Evolutionary conservation across 1,140 invertebrate species (phyloP), one percentile per base, ranked within the genome.

Genomic region (Pogonus chalceus): DNA sequence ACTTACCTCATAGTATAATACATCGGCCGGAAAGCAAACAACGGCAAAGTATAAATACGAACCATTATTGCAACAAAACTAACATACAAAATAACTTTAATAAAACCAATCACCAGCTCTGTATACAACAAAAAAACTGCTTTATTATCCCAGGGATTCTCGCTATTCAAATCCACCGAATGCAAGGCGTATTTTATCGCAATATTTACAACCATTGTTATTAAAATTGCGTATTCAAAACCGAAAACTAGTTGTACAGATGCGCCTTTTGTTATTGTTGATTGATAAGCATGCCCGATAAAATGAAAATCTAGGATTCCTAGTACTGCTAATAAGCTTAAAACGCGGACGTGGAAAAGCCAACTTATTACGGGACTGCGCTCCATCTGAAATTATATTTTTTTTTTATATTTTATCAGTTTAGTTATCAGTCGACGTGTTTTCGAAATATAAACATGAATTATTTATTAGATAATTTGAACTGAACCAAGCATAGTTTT

Each of bases 121-220:
- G 94, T 93, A 63, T 99, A 98, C 0, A 99, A 75, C 14, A 99
- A 72, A 66, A 94, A 98, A 1, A 98, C 94, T 12, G 96, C 95
- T 73, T 99, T 99, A 69, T 94, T 96, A 68, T 99, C 97, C 97
- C 97, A 99, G 3, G 95, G 96, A 56, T 89, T 93, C 65, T 97
- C 93, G 71, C 90, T 92, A 62, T 92, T 88, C 35, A 96, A 79
- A 72, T 98, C 96, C 51, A 96, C 83, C 0, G 90, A 85, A 71
- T 99, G 96, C 2, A 99, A 75, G 14, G 92, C 72, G 72, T 99
- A 99, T 74, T 99, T 99, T 31, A 98, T 89, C 4, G 84, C 79
- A 49, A 96, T 96, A 69, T 97, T 97, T 9, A 91, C 73, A 16
- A 97, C 88, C 62, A 96, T 88, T 2, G 95, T 97, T 21, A 98